Base-by-base conservation (phyloP, 1,140 invertebrate species). In the Aleiodes sp. region DNA sequence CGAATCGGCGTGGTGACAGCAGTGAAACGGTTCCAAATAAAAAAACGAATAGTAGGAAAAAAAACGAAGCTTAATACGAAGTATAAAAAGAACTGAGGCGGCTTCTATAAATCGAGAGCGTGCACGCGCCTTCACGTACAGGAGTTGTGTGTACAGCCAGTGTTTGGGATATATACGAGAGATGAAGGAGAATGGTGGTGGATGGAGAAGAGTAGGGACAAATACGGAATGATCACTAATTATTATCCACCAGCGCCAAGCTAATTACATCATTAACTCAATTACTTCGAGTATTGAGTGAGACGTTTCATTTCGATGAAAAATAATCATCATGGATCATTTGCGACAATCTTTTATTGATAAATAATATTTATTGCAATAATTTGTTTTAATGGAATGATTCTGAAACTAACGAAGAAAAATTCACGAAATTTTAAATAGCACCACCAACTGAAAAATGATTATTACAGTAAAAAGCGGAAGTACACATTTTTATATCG, bases 191-290 rank as follows among this genome's bases (percentile, higher is more conserved):
- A 28, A 69, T 24, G 46, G 33, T 21, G 39, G 28, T n/a, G 39
- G 6, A 19, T n/a, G n/a, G 57, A 28, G 64, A 21, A 21, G 43
- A 28, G 26, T 37, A 33, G 2, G 29, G 21, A 56, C n/a, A 63
- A 21, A 65, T 31, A 46, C 60, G 63, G 41, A 37, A 70, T 56
- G 69, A 75, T 73, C 70, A 70, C 73, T 78, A 78, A 80, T 80
- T 78, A 77, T 76, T 73, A 68, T 65, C 70, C 65, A 62, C 71
- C 52, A 41, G 41, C 37, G 65, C 33, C 64, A 66, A n/a, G 56
- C 71, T 80, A 80, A 80, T 80, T 79, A 80, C 72, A 68, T 78
- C 77, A 80, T 80, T 79, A 80, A 77, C 74, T 75, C 78, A 73
- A 80, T 80, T 77, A 78, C 77, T 64, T n/a, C 62, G 76, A 28